These are phyloP conservation scores for Pammene aurita DNA, from an alignment of 2,888 invertebrate genomes.

Conservation along the genomic window DNA sequence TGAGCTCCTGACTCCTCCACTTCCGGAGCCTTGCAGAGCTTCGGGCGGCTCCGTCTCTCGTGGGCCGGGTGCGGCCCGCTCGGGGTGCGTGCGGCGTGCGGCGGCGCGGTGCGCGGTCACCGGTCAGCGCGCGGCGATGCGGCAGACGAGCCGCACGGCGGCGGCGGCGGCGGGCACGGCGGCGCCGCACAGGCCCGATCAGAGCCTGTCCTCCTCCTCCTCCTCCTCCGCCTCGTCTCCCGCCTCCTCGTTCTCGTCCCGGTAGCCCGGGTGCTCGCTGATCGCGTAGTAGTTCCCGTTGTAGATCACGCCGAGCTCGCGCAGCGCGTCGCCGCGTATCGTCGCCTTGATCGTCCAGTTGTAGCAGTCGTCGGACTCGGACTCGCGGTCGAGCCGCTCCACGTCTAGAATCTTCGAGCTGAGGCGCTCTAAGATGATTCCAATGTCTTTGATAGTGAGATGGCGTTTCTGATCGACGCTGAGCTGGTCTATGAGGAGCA, in stretches of 20 bases:
- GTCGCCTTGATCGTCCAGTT: constrained; percentile 99
- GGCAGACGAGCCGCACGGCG: constrained; percentile 72
- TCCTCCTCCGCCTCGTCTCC: constrained; percentile 93
- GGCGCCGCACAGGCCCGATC: constrained; percentile 83
- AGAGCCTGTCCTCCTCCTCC: constrained; percentile 88
- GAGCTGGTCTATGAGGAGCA: constrained; percentile 95
- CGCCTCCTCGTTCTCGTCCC: constrained; percentile 94
- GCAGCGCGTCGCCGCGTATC: constrained; percentile 94
- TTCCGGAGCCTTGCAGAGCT: too few species aligned
- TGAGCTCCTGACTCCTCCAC: constrained; percentile 41
- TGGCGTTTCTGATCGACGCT: constrained; percentile 96
- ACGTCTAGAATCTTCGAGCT: constrained; percentile 97
- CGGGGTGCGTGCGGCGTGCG: constrained; percentile 42
- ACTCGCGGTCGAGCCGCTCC: constrained; percentile 94
- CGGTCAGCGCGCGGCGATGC: constrained; percentile 69
- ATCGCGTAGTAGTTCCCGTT: constrained; percentile 98
- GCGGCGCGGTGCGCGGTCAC: constrained; percentile 51
- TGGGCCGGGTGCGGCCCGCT: too few species aligned
- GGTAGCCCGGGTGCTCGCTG: constrained; percentile 96
- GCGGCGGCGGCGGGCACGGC: constrained; percentile 74
- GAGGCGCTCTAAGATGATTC: constrained; percentile 95
- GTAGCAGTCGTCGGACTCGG: constrained; percentile 96
- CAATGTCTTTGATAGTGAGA: constrained; percentile 96
- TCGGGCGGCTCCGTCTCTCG: too few species aligned
- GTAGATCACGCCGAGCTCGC: constrained; percentile 96